Percentiles rank a stretch among this genome's conserved stretches.
phyloP scores from a whole-genome alignment of 2,888 invertebrate genomes.

The Molorchus minor region DNA sequence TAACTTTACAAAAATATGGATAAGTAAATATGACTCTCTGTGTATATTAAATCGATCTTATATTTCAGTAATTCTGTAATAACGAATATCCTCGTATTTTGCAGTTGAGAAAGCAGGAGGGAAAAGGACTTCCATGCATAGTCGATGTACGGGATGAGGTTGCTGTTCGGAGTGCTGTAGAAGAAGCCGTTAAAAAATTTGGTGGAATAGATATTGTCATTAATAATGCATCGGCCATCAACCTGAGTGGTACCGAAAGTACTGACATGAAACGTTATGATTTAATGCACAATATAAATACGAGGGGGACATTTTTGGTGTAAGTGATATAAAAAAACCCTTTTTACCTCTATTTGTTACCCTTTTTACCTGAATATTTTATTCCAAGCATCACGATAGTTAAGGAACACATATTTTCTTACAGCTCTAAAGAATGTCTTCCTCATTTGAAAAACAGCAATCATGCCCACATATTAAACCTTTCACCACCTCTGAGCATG shows the following conservation, averaged over 20 bases:
- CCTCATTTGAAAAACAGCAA: constrained; percentile 86
- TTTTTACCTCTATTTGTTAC: too few relatives aligned
- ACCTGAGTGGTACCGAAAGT: constrained; percentile 78
- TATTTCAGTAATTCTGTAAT: too few relatives aligned
- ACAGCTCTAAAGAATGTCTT: constrained; percentile 88
- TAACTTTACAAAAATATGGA: too few relatives aligned
- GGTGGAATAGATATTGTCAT: constrained; percentile 95
- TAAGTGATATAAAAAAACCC: too few relatives aligned
- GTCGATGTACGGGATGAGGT: constrained; percentile 89
- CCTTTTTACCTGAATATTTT: too few relatives aligned
- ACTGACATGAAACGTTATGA: constrained; percentile 97
- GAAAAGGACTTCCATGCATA: constrained; percentile 84
- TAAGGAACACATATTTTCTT: background rate
- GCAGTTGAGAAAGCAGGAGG: constrained; percentile 86
- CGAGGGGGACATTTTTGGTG: constrained; percentile 94
- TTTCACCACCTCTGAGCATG: constrained; percentile 94
- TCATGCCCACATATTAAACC: constrained; percentile 93
- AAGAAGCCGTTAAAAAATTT: constrained; percentile 82
- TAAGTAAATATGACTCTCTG: too few relatives aligned
- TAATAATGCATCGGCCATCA: constrained; percentile 97
- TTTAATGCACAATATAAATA: constrained; percentile 94
- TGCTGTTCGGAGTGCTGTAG: constrained; percentile 76
- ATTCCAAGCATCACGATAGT: too few relatives aligned
- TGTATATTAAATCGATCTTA: too few relatives aligned
- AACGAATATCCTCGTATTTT: too few relatives aligned